Evolutionary conservation across 2,888 invertebrate species (phyloP), one percentile per base, ranked within the genome.

Genomic region (Nemapogon koenigi): DNA sequence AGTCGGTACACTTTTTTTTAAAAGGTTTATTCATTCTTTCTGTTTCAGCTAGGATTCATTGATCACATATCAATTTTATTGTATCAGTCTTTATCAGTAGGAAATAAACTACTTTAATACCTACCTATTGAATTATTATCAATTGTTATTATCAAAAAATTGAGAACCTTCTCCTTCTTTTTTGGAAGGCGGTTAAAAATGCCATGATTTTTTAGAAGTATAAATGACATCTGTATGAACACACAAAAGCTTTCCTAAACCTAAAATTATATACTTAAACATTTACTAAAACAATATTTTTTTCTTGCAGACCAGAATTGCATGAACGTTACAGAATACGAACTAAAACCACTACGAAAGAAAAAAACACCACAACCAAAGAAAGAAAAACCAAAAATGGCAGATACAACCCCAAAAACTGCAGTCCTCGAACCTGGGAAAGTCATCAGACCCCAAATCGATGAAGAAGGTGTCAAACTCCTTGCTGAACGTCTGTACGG

Each of bases 401-500:
- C 61, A 14, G 59, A 49, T 6, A 16, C n/a, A 16, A 18, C 37
- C 13, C n/a, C 31, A 25, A 19, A 39, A 18, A 39, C n/a, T 25
- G 18, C 13, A 25, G 39, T 62, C 1, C 51, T 82, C 4, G 72
- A 79, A 46, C 84, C 86, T 0, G 86, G 84, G 1, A 65, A 76
- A 45, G 60, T 66, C 7, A 86, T 87, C 46, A 75, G 78, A 11
- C 86, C 88, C 0, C 53, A 62, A 16, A 67, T 87, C 18, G 73
- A 78, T 46, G 55, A 71, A 4, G 78, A 84, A 1, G 62, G 60
- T 0, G 84, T 83, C 0, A 68, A 71, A 38, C 60, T 76, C 1
- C 57, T 89, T 1, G 72, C 81, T 0, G 66, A 81, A 40, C 60
- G 81, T 3, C 63, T 87, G 1, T 91, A 87, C 55, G 88, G 87